Percentiles rank a stretch among this genome's conserved stretches.
Evolutionary conservation across 2,113 vertebrate genomes (phyloP).

Genomic region (Phalacrocorax carbo): DNA sequence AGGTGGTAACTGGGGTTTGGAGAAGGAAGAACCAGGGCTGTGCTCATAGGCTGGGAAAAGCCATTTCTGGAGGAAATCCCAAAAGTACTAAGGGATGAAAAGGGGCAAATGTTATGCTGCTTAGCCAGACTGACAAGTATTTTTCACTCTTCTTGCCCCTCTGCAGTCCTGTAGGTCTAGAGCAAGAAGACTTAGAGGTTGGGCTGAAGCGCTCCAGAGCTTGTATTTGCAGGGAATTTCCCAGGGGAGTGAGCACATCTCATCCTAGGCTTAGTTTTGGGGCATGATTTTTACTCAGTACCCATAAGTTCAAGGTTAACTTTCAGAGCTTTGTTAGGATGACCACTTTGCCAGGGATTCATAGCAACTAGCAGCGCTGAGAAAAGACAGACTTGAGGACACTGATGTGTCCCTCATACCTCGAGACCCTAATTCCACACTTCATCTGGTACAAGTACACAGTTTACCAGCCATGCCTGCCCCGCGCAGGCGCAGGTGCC

Average conservation of each 20-base stretch:
- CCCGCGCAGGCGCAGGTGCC: rapidly evolving
- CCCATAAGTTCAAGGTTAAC: background rate
- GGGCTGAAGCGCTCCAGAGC: background rate
- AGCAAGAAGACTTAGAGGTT: background rate
- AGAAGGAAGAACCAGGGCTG: background rate
- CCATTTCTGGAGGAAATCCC: background rate
- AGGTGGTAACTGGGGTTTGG: background rate
- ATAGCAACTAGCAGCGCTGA: background rate
- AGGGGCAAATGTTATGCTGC: background rate
- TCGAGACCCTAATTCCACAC: background rate
- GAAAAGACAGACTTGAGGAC: background rate
- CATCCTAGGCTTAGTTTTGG: background rate
- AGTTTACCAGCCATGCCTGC: background rate
- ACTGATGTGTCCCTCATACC: background rate
- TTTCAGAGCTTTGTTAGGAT: background rate
- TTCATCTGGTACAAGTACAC: background rate
- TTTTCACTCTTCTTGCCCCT: background rate
- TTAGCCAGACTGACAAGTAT: background rate
- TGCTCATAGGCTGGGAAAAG: background rate
- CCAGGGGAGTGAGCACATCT: background rate
- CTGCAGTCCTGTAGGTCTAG: background rate
- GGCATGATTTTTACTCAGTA: background rate
- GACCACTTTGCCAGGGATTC: background rate
- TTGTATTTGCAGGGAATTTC: background rate
- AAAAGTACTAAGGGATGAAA: background rate